Percentiles rank a stretch among this genome's conserved stretches.
Conservation (phyloP, 92 coral and sea anemone species). For the Actinostola sp. region DNA sequence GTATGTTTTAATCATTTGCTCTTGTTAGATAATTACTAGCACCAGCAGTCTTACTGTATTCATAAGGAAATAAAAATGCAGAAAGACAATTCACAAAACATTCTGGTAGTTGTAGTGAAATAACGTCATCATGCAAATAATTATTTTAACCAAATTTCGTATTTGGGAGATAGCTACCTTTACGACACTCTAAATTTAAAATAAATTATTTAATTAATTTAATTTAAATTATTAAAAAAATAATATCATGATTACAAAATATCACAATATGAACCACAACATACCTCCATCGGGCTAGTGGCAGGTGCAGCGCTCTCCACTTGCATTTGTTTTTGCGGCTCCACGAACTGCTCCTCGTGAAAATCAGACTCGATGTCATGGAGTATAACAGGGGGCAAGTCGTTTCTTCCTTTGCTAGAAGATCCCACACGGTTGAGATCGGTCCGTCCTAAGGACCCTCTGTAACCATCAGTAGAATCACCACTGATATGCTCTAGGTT, state of each 20-base stretch:
- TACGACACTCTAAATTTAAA: too few relatives aligned
- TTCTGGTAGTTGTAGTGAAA: too few relatives aligned
- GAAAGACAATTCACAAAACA: too few relatives aligned
- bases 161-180: too few relatives aligned
- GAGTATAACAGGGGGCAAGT: conserved; percentile 20
- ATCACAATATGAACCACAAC: neutral
- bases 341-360: conserved; percentile 8
- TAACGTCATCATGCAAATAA: too few relatives aligned
- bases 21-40: too few relatives aligned
- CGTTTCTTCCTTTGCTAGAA: conserved; percentile 19
- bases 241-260: too few relatives aligned
- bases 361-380: conserved; percentile 35
- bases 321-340: conserved; percentile 8
- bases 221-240: neutral
- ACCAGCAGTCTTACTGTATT: too few relatives aligned
- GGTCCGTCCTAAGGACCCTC: conserved; percentile 8
- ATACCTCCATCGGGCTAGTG: conserved; percentile 11
- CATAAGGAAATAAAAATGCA: too few relatives aligned
- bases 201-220: too few relatives aligned
- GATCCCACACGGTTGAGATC: conserved; percentile 21
- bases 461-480: conserved; percentile 23
- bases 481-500: neutral
- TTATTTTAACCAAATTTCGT: too few relatives aligned
- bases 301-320: conserved; percentile 10
- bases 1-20: too few relatives aligned